Evolutionary conservation across 2,888 invertebrate genomes (phyloP).

Genomic region (Pheosia gnoma): DNA sequence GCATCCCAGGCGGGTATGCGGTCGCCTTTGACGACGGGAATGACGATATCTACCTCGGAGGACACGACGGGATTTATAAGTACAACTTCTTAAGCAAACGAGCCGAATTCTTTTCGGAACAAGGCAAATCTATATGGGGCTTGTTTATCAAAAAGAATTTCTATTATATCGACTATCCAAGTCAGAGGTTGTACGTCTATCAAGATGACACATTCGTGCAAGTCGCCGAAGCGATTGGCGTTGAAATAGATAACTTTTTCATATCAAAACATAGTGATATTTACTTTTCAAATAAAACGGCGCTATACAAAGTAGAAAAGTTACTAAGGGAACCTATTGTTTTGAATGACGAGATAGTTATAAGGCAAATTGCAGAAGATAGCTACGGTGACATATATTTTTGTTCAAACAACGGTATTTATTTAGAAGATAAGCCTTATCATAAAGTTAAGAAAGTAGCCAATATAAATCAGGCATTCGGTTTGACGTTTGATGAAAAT

Average conservation of each 20-base stretch:
- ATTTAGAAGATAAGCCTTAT: conserved; percentile 65
- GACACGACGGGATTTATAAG: conserved; percentile 74
- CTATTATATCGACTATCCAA: conserved; percentile 73
- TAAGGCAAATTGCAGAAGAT: conserved; percentile 68
- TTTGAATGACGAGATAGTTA: conserved; percentile 54
- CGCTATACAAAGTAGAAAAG: conserved; percentile 66
- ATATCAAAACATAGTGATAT: conserved; percentile 59
- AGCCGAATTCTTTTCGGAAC: conserved; percentile 68
- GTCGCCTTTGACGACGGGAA: conserved; percentile 68
- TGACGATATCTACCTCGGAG: conserved; percentile 74
- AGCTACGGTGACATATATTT: conserved; percentile 67
- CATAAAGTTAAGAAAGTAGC: conserved; percentile 53
- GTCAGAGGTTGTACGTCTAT: conserved; percentile 63
- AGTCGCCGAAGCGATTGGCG: conserved; percentile 59
- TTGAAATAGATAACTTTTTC: conserved; percentile 68
- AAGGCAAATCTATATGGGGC: conserved; percentile 70
- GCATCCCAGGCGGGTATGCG: conserved; percentile 68
- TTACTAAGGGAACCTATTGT: conserved; percentile 39
- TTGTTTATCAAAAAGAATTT: conserved; percentile 65
- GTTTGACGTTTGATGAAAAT: conserved; percentile 66
- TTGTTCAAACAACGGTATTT: conserved; percentile 61
- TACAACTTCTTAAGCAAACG: conserved; percentile 64
- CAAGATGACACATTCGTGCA: conserved; percentile 55
- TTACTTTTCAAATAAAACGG: conserved; percentile 70
- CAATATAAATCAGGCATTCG: conserved; percentile 57